Base-by-base conservation (phyloP, 2,888 invertebrate genomes). In the Eupeodes luniger region DNA sequence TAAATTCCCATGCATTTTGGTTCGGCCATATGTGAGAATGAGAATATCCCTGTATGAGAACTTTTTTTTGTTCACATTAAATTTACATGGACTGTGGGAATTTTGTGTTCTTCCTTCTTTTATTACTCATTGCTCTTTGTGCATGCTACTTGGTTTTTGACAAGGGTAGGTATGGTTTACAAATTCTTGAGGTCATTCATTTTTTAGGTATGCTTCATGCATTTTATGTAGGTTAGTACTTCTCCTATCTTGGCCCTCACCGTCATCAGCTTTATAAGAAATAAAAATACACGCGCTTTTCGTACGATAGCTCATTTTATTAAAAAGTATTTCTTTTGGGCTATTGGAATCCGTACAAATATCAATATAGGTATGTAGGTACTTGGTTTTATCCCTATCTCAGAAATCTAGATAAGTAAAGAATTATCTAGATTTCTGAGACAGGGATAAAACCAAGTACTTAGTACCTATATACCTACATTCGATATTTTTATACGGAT, bases 41-140 rank as follows among this genome's bases (percentile, higher is more conserved):
- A 57, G 82, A 79, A 86, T 79, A 82, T 79, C 57, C 75, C 64
- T 86, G 74, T 82, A 82, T 86, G 86, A 70, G 86, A 86, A 86
- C 69, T 70, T 79, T 69, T 19, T 79, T 79, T 64, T 47, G 67
- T 85, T 74, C 61, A 62, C 67, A 49, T 62, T 16, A 36, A 67
- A 70, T 36, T 70, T 51, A 67, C 57, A 62, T 64, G 75, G 86
- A 53, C 79, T 82, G 79, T 86, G 86, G 82, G 86, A 86, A 86
- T 86, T 86, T 78, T 51, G 5, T 16, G 4, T 70, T 86, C 69
- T 69, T 74, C 34, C 75, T 75, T 66, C 27, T 57, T 59, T 53
- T 72, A 57, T 40, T 62, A n/a, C 62, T 64, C n/a, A 51, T 64
- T 79, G 40, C 40, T 40, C 40, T 40, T 7, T 27, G 14, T 78